phyloP scores from a whole-genome alignment of 2,888 invertebrate species.

The Hedychridium roseum region DNA sequence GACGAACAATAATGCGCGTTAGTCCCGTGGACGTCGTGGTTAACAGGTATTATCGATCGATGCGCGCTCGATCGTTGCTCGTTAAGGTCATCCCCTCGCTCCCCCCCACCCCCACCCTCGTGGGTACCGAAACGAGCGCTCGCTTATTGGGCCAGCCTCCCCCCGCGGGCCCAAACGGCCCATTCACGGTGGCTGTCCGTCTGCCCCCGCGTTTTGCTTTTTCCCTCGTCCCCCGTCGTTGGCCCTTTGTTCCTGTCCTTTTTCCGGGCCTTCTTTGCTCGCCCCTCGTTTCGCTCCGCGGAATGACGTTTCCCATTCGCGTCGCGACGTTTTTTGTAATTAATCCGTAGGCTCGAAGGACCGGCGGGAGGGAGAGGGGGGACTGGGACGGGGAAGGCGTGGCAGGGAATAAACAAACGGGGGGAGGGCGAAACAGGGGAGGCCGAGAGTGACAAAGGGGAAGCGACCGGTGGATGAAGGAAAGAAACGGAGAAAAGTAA shows the following conservation, averaged over 20 bases:
- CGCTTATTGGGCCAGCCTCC: conserved; percentile 35
- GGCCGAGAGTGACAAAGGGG: background rate
- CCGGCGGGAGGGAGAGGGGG: conserved; percentile 13
- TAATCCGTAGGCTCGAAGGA: conserved; percentile 51
- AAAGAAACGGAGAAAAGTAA: background rate
- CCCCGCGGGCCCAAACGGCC: conserved; percentile 28
- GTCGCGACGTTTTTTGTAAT: conserved; percentile 60
- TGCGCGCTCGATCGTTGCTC: conserved; percentile 10
- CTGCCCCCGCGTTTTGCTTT: background rate
- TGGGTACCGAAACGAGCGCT: conserved; percentile 12
- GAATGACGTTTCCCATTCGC: conserved; percentile 59
- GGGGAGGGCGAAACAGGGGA: conserved; percentile 6
- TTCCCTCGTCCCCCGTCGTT: conserved; percentile 5
- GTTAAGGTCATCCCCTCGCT: background rate
- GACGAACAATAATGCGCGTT: too few relatives aligned
- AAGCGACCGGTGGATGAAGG: too few relatives aligned
- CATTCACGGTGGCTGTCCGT: conserved; percentile 9
- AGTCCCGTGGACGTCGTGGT: too few relatives aligned
- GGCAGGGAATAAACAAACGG: conserved; percentile 4
- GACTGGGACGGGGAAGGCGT: conserved; percentile 2
- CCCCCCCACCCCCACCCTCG: background rate
- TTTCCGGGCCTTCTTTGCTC: too few relatives aligned
- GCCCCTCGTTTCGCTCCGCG: conserved; percentile 45
- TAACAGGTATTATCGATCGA: conserved; percentile 16
- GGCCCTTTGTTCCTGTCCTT: background rate